Conservation (phyloP, 1,140 invertebrate species). For the Pseudomyrmex flavicornis region DNA sequence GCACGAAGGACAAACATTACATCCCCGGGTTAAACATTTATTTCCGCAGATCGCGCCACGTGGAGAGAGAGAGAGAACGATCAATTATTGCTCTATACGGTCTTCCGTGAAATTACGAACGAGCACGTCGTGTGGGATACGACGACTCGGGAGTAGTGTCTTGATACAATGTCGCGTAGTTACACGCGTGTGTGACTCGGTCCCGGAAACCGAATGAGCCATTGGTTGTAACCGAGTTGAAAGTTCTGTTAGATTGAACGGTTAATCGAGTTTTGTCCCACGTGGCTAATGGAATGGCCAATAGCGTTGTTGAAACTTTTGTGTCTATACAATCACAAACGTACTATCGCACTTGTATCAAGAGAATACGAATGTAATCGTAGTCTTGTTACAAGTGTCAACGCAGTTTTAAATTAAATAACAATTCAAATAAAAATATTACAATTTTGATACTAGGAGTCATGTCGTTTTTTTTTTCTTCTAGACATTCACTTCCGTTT, state of each 20-base stretch:
- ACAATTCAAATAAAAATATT: too few species aligned
- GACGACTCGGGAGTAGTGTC: neutral
- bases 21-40: too few species aligned
- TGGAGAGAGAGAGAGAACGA: slow-evolving; percentile 17
- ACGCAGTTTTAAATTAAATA: too few species aligned
- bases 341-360: too few species aligned
- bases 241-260: slow-evolving; percentile 52
- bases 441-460: neutral
- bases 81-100: neutral
- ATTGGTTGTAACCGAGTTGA: neutral
- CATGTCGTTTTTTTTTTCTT: too few species aligned
- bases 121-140: neutral
- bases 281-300: slow-evolving; percentile 56
- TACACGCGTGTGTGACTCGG: neutral
- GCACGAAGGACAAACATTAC: slow-evolving; percentile 24
- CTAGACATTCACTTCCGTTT: neutral
- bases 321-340: too few species aligned
- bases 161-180: neutral
- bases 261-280: slow-evolving; percentile 59
- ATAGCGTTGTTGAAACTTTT: slow-evolving; percentile 10
- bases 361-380: too few species aligned
- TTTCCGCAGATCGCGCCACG: slow-evolving; percentile 35
- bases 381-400: too few species aligned
- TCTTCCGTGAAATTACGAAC: neutral
- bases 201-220: slow-evolving; percentile 18